Base-by-base conservation (phyloP, 2,888 invertebrate species). In the Halocaridina rubra region DNA sequence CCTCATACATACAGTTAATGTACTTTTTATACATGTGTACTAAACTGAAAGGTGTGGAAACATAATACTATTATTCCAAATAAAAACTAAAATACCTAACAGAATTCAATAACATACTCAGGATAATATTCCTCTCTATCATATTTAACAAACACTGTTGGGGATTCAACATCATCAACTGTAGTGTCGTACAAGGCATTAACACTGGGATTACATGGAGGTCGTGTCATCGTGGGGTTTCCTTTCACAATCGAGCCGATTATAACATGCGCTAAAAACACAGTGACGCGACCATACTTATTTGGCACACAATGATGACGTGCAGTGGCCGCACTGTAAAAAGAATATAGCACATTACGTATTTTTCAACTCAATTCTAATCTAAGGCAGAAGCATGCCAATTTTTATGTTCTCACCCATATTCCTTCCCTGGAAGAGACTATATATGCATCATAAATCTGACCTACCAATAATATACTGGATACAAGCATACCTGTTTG, bases 401-500 rank as follows among this genome's bases (percentile, higher is more conserved):
- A n/a, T n/a, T n/a, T n/a, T n/a, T n/a, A n/a, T n/a, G n/a, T n/a
- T n/a, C n/a, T n/a, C n/a, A n/a, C n/a, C n/a, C n/a, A n/a, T n/a
- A n/a, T n/a, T n/a, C n/a, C n/a, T n/a, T n/a, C n/a, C n/a, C n/a
- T n/a, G n/a, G n/a, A n/a, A n/a, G n/a, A n/a, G n/a, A n/a, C n/a
- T n/a, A n/a, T n/a, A n/a, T n/a, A n/a, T n/a, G n/a, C n/a, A n/a
- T n/a, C n/a, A n/a, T n/a, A n/a, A n/a, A n/a, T n/a, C n/a, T n/a
- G n/a, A n/a, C n/a, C n/a, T n/a, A n/a, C n/a, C n/a, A n/a, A n/a
- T n/a, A n/a, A n/a, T n/a, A n/a, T n/a, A n/a, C n/a, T n/a, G n/a
- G n/a, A n/a, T n/a, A n/a, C n/a, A n/a, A n/a, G n/a, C 53, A 10
- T 82, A 82, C 81, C 81, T 76, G 29, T 82, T 76, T 2, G 76